Evolutionary conservation across 2,888 invertebrate genomes (phyloP), one percentile per base, ranked within the genome.

Genomic region (Drosophila leonis): DNA sequence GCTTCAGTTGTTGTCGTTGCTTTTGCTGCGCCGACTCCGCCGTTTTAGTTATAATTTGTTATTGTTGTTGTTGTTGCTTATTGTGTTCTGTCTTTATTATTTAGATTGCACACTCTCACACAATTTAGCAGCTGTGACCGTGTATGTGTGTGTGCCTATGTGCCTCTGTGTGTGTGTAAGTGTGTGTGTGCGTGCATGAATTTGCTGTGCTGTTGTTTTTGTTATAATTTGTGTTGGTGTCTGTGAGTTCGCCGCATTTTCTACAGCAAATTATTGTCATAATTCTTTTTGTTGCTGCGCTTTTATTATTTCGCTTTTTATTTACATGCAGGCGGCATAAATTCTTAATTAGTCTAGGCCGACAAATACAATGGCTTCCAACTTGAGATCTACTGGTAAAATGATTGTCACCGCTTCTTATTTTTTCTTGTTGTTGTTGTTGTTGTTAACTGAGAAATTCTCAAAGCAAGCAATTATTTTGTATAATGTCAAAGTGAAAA

Each of bases 281-380:
- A 84, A 69, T 69, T 81, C 62, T 74, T 61, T 72, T 72, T 74
- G 55, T 61, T 66, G 73, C 56, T 71, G 64, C 52, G 66, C 74
- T 73, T 73, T 69, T 64, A 65, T 64, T 76, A 55, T 72, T 62
- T 70, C 39, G 63, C 57, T 77, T 68, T 67, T 63, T 83, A 76
- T 77, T 72, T 73, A 60, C 82, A 79, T 69, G 72, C 72, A 77
- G 73, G 67, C 83, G 80, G 78, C 83, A 81, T 77, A 81, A 86
- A 90, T 90, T 86, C 90, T 73, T 79, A 88, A 86, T 86, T 86
- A 86, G 84, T 89, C 71, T 71, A 73, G 65, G 67, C 70, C 71
- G 67, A 64, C 61, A 68, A 61, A 62, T 51, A 76, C 72, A 76
- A 75, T 78, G 68, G 63, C 46, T 56, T 24, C 33, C 31, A 41